Conservation (phyloP, 2,113 vertebrate species). For the Chaenogobius annularis region DNA sequence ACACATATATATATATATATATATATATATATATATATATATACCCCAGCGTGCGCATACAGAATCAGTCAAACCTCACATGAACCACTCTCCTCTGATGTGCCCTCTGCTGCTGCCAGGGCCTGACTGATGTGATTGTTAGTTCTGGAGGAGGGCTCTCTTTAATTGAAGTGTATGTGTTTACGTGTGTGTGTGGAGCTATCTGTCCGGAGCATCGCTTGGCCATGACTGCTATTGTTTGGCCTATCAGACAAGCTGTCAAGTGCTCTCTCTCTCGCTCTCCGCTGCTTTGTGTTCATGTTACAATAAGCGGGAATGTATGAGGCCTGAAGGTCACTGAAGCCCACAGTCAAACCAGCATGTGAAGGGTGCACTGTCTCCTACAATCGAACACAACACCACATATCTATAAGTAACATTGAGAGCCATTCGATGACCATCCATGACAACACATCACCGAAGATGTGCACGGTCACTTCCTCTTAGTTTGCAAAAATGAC, state of each 20-base stretch:
- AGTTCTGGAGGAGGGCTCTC: slow-evolving; percentile 63
- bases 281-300: slow-evolving; percentile 72
- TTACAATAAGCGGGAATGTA: slow-evolving; percentile 73
- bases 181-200: slow-evolving; percentile 58
- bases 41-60: slow-evolving; percentile 14
- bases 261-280: slow-evolving; percentile 55
- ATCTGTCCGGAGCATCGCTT: slow-evolving; percentile 78
- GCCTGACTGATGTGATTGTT: slow-evolving; percentile 72
- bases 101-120: slow-evolving; percentile 55
- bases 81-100: slow-evolving; percentile 55
- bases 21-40: too few species aligned
- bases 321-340: slow-evolving; percentile 51
- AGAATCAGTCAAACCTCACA: slow-evolving; percentile 51
- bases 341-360: slow-evolving; percentile 59
- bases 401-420: slow-evolving; percentile 50
- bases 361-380: slow-evolving; percentile 51
- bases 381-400: slow-evolving; percentile 39
- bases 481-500: slow-evolving; percentile 23
- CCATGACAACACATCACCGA: slow-evolving; percentile 20
- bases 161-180: slow-evolving; percentile 77
- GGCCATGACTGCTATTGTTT: slow-evolving; percentile 82
- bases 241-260: slow-evolving; percentile 82
- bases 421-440: slow-evolving; percentile 44
- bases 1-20: too few species aligned
- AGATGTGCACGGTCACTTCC: slow-evolving; percentile 47